A percentile compares a stretch with the other conserved stretches of the same genome.
phyloP scores from a whole-genome alignment of 2,113 vertebrate species.

The Mesembrinibis cayennensis region DNA sequence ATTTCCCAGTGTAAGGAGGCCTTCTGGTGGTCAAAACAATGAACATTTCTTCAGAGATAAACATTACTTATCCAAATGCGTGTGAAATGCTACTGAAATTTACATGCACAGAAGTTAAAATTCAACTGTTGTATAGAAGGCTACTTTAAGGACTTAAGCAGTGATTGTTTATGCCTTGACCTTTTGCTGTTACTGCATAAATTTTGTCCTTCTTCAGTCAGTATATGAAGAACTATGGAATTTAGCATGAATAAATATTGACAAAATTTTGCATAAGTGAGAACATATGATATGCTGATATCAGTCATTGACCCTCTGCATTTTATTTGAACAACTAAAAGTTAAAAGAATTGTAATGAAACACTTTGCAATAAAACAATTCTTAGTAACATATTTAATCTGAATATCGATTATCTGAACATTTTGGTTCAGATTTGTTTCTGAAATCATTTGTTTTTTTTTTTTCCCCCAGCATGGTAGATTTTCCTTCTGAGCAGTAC shows the following conservation, averaged over 20 bases:
- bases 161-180: background rate
- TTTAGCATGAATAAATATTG: background rate
- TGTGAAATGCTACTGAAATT: background rate
- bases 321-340: background rate
- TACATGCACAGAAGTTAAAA: background rate
- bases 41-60: background rate
- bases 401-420: background rate
- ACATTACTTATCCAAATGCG: background rate
- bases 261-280: background rate
- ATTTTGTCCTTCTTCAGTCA: background rate
- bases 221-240: background rate
- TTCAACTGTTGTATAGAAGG: background rate
- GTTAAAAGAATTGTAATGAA: background rate
- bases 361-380: background rate
- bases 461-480: background rate
- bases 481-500: background rate
- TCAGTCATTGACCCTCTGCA: background rate
- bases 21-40: slow-evolving; percentile 68
- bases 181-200: background rate
- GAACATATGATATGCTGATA: background rate
- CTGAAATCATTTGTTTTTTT: too few relatives aligned
- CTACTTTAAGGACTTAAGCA: background rate
- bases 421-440: too few relatives aligned
- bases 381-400: background rate
- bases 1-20: slow-evolving; percentile 66